Conservation (phyloP, 1,140 invertebrate genomes). For the Temnothorax longispinosus region DNA sequence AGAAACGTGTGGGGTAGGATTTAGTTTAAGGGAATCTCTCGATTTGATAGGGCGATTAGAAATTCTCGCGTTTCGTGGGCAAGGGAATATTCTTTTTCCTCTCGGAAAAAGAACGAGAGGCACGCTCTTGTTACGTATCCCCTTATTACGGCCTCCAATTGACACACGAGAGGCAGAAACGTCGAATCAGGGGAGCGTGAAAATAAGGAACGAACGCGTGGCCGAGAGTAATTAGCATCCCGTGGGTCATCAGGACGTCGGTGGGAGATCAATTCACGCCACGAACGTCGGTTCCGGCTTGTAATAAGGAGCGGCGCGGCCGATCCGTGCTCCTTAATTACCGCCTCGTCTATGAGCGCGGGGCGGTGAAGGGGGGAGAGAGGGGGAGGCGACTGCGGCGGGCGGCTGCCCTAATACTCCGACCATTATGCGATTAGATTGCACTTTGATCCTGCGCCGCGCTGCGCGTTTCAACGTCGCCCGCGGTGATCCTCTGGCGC, state of each 20-base stretch:
- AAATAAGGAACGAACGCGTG: slow-evolving; percentile 3
- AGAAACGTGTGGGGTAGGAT: not conserved
- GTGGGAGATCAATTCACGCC: slow-evolving; percentile 42
- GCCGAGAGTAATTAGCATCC: slow-evolving; percentile 46
- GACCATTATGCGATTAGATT: slow-evolving; percentile 63
- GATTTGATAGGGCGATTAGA: not conserved
- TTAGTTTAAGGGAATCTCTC: not conserved
- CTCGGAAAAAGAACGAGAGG: not conserved
- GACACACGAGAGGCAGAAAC: slow-evolving; percentile 11
- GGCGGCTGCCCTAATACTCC: slow-evolving; percentile 61
- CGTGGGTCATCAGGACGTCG: slow-evolving; percentile 11
- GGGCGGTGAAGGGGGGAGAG: not conserved
- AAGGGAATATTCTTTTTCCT: not conserved
- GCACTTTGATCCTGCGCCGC: slow-evolving; percentile 64
- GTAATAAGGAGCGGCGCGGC: slow-evolving; percentile 58
- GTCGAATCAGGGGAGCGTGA: slow-evolving; percentile 16
- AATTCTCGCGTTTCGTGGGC: not conserved
- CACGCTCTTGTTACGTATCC: slow-evolving; percentile 6
- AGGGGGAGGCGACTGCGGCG: not conserved
- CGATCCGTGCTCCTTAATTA: slow-evolving; percentile 61
- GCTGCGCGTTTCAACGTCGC: slow-evolving; percentile 6
- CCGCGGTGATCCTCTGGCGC: slow-evolving; percentile 18
- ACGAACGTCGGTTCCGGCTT: slow-evolving; percentile 38
- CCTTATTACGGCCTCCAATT: slow-evolving; percentile 14
- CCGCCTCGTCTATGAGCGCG: slow-evolving; percentile 24